Percentiles rank a stretch among this genome's conserved stretches.
phyloP scores from a whole-genome alignment of 2,888 invertebrate genomes.

The Drosophila imparisetae region DNA sequence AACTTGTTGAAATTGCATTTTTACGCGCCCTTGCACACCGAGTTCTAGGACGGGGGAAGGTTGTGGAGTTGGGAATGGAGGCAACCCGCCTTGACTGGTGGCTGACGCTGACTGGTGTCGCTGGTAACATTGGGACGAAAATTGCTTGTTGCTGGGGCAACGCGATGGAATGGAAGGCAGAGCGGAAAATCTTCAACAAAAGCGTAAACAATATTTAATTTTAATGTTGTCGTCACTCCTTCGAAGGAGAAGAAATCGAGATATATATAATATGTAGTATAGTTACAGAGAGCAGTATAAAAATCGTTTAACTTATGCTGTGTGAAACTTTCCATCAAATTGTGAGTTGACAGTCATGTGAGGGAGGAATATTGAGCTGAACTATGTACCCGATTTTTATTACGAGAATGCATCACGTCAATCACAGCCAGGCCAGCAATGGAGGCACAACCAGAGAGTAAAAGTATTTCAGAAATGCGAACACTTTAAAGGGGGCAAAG shows the following conservation, averaged over 20 bases:
- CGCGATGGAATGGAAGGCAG: slow-evolving; percentile 49
- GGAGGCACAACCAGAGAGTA: slow-evolving; percentile 38
- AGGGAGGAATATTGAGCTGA: slow-evolving; percentile 13
- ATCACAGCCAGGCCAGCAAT: slow-evolving; percentile 42
- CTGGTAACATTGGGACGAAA: slow-evolving; percentile 55
- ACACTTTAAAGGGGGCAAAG: slow-evolving; percentile 4
- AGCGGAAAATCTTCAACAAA: slow-evolving; percentile 60
- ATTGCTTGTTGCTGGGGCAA: slow-evolving; percentile 65
- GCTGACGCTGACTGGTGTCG: slow-evolving; percentile 35
- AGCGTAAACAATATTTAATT: slow-evolving; percentile 74
- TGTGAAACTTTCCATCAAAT: slow-evolving; percentile 38
- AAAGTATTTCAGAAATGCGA: slow-evolving; percentile 53
- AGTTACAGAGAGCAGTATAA: slow-evolving; percentile 9
- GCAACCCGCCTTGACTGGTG: slow-evolving; percentile 16
- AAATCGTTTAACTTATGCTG: slow-evolving; percentile 63
- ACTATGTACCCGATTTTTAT: slow-evolving; percentile 36
- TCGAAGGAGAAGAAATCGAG: slow-evolving; percentile 19
- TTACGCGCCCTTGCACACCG: slow-evolving; percentile 79
- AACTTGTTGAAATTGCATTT: slow-evolving; percentile 81
- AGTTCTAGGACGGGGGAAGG: slow-evolving; percentile 38
- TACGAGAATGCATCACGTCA: slow-evolving; percentile 58
- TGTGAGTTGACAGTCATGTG: slow-evolving; percentile 14
- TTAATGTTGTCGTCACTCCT: slow-evolving; percentile 67
- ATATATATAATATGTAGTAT: not conserved
- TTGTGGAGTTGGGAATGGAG: not conserved